Percentiles rank a stretch among this genome's conserved stretches.
Evolutionary conservation across 2,113 vertebrate species (phyloP).

Genomic region (Grammomys dolichurus): DNA sequence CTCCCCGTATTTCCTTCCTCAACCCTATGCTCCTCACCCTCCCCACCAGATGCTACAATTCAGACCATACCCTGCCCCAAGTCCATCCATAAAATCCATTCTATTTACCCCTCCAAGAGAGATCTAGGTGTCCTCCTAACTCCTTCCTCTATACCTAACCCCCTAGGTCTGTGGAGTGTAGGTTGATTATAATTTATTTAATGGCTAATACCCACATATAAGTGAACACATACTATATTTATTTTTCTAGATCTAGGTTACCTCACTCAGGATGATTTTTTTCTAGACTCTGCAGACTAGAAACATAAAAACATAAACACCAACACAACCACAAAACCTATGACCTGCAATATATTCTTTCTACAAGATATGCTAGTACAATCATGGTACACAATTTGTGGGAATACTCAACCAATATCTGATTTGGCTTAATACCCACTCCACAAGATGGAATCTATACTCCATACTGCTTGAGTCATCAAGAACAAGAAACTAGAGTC

Average conservation of each 20-base stretch:
- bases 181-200: background rate
- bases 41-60: background rate
- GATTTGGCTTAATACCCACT: background rate
- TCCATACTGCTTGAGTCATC: background rate
- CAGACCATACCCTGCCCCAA: background rate
- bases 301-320: no score
- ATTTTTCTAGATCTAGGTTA: background rate
- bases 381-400: background rate
- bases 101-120: background rate
- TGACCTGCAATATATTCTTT: background rate
- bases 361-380: background rate
- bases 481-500: background rate
- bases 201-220: background rate
- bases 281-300: background rate
- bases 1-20: background rate
- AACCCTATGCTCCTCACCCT: background rate
- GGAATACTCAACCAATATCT: background rate
- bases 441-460: background rate
- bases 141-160: background rate
- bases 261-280: background rate
- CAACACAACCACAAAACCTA: background rate
- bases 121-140: background rate
- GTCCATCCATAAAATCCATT: background rate
- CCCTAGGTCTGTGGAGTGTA: background rate
- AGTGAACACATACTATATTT: background rate